phyloP scores from a whole-genome alignment of 2,888 invertebrate genomes.

The Drosophila prolongata region DNA sequence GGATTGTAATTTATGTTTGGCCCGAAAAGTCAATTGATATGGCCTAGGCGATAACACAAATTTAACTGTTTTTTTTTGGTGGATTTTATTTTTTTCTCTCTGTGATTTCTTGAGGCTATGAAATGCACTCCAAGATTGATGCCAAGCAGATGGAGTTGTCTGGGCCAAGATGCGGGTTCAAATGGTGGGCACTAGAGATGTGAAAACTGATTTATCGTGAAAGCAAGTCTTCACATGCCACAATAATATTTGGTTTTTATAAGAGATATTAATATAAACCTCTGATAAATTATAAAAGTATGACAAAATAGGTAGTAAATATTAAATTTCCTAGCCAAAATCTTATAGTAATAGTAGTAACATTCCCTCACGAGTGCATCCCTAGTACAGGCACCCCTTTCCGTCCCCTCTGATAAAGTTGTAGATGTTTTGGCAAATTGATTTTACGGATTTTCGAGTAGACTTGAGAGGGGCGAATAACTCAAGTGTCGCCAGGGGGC shows the following conservation, averaged over 20 bases:
- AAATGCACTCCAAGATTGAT: slow-evolving; percentile 42
- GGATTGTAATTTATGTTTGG: slow-evolving; percentile 70
- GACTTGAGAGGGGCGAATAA: slow-evolving; percentile 59
- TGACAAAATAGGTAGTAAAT: too few species aligned
- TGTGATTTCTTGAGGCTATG: slow-evolving; percentile 35
- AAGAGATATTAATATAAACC: too few species aligned
- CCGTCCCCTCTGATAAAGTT: slow-evolving; percentile 74
- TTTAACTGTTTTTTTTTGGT: slow-evolving; percentile 64
- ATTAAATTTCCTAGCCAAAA: too few species aligned
- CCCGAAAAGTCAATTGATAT: slow-evolving; percentile 78
- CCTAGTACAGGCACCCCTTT: not conserved
- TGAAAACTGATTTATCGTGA: too few species aligned
- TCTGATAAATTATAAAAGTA: too few species aligned
- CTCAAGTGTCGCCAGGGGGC: slow-evolving; percentile 70
- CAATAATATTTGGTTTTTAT: too few species aligned
- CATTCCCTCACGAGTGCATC: not conserved
- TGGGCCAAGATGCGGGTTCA: slow-evolving; percentile 58
- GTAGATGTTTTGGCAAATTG: slow-evolving; percentile 82
- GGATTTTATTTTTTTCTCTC: slow-evolving; percentile 17
- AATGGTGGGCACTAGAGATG: slow-evolving; percentile 25
- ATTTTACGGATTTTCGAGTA: slow-evolving; percentile 76
- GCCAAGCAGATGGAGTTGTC: slow-evolving; percentile 46
- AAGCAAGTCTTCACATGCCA: too few species aligned
- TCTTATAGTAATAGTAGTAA: too few species aligned
- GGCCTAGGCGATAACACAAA: slow-evolving; percentile 67